These are phyloP conservation scores for Leistus spinibarbis DNA, from an alignment of 2,888 invertebrate species.

Conservation along the genomic window DNA sequence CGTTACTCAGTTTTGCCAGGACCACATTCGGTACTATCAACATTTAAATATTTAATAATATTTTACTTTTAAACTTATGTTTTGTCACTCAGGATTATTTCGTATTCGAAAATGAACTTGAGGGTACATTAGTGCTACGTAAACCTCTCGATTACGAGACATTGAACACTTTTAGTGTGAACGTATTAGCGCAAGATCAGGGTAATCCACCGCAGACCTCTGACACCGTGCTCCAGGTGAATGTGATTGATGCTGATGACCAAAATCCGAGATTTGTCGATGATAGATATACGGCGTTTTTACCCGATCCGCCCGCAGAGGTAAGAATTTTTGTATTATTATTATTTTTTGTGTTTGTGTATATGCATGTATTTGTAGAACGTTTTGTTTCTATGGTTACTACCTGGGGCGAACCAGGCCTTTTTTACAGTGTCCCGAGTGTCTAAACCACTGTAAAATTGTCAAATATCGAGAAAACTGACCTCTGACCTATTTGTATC, in stretches of 20 bases:
- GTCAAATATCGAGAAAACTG: no score
- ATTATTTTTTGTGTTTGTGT: no score
- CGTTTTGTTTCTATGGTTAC: no score
- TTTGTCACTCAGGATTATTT: slow-evolving; percentile 69
- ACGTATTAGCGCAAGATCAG: slow-evolving; percentile 78
- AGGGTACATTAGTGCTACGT: slow-evolving; percentile 79
- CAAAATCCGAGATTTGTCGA: slow-evolving; percentile 81
- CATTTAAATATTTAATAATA: neutral
- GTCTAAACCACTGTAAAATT: no score
- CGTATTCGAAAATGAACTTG: slow-evolving; percentile 83
- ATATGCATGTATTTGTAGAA: no score
- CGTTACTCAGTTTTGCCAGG: slow-evolving; percentile 82
- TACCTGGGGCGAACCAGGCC: no score
- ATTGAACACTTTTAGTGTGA: slow-evolving; percentile 76
- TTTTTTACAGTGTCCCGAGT: no score
- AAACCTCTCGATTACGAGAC: slow-evolving; percentile 85
- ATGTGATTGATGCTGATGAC: slow-evolving; percentile 88
- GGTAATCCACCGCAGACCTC: slow-evolving; percentile 79
- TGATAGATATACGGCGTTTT: slow-evolving; percentile 65
- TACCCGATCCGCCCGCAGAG: slow-evolving; percentile 67
- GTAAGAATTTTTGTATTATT: no score
- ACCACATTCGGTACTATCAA: slow-evolving; percentile 67
- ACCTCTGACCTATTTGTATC: no score
- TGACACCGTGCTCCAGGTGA: slow-evolving; percentile 76
- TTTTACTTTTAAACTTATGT: neutral